A percentile compares a stretch with the other conserved stretches of the same genome.
These are phyloP conservation scores for Fistularia tabacaria DNA, from an alignment of 2,797 vertebrate species.

Conservation along the genomic window DNA sequence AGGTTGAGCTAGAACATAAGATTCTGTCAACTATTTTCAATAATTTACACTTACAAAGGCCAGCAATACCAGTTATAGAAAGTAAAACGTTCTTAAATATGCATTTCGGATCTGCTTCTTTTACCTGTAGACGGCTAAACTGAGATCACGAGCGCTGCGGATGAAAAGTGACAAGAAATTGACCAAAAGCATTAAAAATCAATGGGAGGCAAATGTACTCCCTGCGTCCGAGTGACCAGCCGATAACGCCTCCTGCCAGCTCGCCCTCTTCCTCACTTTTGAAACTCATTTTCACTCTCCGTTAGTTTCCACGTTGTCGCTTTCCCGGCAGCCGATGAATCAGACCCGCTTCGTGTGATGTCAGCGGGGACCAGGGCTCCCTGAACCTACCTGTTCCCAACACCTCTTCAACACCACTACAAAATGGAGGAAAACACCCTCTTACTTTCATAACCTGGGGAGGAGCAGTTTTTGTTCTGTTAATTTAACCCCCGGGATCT, in stretches of 20 bases:
- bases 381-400: too few species aligned
- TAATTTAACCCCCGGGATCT: too few species aligned
- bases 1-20: too few species aligned
- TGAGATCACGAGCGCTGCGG: constrained; percentile 94
- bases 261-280: constrained; percentile 25
- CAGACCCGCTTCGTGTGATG: too few species aligned
- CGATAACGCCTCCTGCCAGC: constrained; percentile 81
- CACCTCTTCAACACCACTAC: too few species aligned
- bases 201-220: constrained; percentile 98
- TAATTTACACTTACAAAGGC: neutral
- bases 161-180: constrained; percentile 99
- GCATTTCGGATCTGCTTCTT: constrained; percentile 72
- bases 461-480: too few species aligned
- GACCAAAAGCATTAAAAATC: constrained; percentile 98
- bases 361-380: too few species aligned
- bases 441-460: too few species aligned
- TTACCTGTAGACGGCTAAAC: constrained; percentile 87
- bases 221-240: constrained; percentile 99
- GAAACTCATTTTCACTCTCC: constrained; percentile 31
- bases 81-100: constrained; percentile 35
- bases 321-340: too few species aligned
- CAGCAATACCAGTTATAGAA: too few species aligned
- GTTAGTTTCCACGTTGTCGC: constrained; percentile 30
- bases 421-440: too few species aligned
- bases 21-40: too few species aligned